Evolutionary conservation across 2,113 vertebrate genomes (phyloP), one percentile per base, ranked within the genome.

Genomic region (Neotoma lepida): DNA sequence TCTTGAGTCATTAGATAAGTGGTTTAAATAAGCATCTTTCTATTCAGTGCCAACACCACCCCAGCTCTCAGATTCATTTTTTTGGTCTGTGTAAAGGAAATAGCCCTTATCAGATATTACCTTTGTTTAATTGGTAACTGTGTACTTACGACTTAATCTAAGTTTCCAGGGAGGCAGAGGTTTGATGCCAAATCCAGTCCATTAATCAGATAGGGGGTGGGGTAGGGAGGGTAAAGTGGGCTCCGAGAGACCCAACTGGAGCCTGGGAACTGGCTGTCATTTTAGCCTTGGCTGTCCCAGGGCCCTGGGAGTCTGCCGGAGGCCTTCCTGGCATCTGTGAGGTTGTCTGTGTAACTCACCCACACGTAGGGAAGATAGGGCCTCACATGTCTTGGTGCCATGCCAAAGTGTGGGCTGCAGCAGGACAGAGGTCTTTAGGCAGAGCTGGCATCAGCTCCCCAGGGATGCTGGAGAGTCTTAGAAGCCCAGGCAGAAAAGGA

Each of bases 351-450:
- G 96, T 96, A 95, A 96, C 76, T 93, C 94, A 84, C 89, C 95
- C 94, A 96, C 94, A 86, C 49, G 35, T 49, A 63, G 88, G 94
- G 87, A 88, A 96, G 95, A 96, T 92, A 94, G 86, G 66, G 86
- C 91, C 91, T 63, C 82, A 78, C 86, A 78, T 96, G 93, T 68
- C 84, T 91, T 86, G 84, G 95, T 94, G 56, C 35, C 81, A 10
- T 70, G 96, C 97, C 97, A 96, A 78, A 12, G 35, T 0, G 96
- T 96, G 94, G 97, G 97, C 95, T 82, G 84, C 86, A 93, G 95
- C 95, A 97, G 97, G 93, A 96, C 94, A 97, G 93, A 97, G 97
- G 96, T 97, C 66, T n/a, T 91, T 71, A 63, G 71, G 88, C 88
- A 94, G 70, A 87, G 74, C 80, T 97, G 96, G 95, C 95, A 66